These are phyloP conservation scores for Acropora tenuis DNA, from an alignment of 64 coral and sea anemone genomes.

Conservation along the genomic window DNA sequence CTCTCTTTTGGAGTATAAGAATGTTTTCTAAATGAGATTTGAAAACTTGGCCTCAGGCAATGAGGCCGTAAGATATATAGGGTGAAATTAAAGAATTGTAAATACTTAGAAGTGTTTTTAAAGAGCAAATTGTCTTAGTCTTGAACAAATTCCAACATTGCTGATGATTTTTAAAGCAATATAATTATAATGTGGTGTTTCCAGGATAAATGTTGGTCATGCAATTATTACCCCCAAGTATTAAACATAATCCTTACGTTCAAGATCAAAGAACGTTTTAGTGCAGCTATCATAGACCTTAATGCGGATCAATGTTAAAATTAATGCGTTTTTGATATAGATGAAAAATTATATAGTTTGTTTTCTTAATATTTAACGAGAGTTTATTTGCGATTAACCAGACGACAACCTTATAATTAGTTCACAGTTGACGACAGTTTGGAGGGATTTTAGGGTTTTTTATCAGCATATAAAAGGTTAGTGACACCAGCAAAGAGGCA, in stretches of 20 bases:
- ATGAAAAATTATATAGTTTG: neutral
- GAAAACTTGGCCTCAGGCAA: slow-evolving; percentile 46
- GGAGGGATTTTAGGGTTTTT: neutral
- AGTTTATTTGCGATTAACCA: neutral
- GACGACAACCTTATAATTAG: neutral
- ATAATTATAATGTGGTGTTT: too few species aligned
- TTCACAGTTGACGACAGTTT: neutral
- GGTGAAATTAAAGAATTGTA: too few species aligned
- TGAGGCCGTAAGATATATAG: too few species aligned
- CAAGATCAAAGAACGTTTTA: too few species aligned
- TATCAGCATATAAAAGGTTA: neutral
- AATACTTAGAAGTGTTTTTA: too few species aligned
- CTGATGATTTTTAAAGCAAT: too few species aligned
- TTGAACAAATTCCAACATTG: too few species aligned
- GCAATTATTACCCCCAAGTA: too few species aligned
- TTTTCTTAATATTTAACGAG: neutral
- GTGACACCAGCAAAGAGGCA: neutral
- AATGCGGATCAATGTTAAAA: too few species aligned
- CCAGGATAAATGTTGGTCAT: too few species aligned
- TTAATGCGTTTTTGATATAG: neutral
- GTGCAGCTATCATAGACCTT: too few species aligned
- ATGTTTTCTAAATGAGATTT: slow-evolving; percentile 32
- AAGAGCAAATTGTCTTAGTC: neutral
- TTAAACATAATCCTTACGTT: too few species aligned
- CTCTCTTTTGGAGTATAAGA: neutral